These are phyloP conservation scores for Megathymus violae DNA, from an alignment of 1,140 invertebrate species.

Conservation along the genomic window DNA sequence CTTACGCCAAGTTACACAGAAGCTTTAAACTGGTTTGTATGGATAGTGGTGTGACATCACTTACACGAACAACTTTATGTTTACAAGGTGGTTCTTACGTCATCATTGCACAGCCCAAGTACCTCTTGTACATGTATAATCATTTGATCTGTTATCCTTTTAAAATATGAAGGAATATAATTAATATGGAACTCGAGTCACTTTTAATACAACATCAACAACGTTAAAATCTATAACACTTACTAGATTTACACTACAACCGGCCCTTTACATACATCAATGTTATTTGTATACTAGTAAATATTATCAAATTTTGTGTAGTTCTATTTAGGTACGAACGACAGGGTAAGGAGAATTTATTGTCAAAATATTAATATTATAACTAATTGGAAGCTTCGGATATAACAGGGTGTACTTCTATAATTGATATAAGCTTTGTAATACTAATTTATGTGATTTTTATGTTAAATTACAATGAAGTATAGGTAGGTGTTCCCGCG, in stretches of 20 bases:
- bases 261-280: conserved; percentile 5
- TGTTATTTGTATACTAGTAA: conserved; percentile 21
- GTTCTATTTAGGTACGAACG: conserved; percentile 25
- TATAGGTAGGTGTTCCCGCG: too few species aligned
- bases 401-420: conserved; percentile 1
- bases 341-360: conserved; percentile 44
- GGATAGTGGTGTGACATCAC: too few species aligned
- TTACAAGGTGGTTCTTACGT: too few species aligned
- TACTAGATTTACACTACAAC: conserved; percentile 11
- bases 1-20: too few species aligned
- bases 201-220: conserved; percentile 9
- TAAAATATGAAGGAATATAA: too few species aligned
- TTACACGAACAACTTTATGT: too few species aligned
- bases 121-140: too few species aligned
- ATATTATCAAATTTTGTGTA: conserved; percentile 30
- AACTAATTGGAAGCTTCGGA: conserved; percentile 43
- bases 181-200: not conserved
- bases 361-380: conserved; percentile 50
- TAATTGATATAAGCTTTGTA: not conserved
- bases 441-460: not conserved
- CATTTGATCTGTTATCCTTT: too few species aligned
- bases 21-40: too few species aligned
- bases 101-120: too few species aligned
- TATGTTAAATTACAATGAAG: too few species aligned
- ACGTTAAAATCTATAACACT: conserved; percentile 21